Evolutionary conservation across 2,113 vertebrate genomes (phyloP), one percentile per base, ranked within the genome.

Genomic region (Amblyopsis rosae): DNA sequence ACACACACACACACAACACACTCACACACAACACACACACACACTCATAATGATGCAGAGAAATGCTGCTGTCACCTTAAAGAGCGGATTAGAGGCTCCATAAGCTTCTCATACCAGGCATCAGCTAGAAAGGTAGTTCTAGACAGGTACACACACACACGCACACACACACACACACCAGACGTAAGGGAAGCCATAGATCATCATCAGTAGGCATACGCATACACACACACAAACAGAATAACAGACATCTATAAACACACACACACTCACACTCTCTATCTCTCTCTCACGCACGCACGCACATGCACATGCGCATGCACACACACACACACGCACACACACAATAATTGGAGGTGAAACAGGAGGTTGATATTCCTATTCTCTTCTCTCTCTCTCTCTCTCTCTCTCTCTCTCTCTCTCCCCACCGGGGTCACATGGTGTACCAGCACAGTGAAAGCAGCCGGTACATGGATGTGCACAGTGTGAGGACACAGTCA

Each of bases 61-160:
- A 83, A 86, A 86, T 81, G 84, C 80, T 72, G 80, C 86, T 86
- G 83, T 86, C 87, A 89, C 77, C 87, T 89, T 88, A 90, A 74
- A 70, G 83, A 73, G 62, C 53, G 82, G 87, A 90, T 90, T 88
- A 88, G 81, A 86, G 80, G 84, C 65, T 80, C 62, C 64, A 69
- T 79, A 87, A 89, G 85, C 86, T 87, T 65, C 72, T 82, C 81
- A 79, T 81, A 80, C 67, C 70, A 80, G 81, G 82, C 80, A 69
- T 77, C 68, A 66, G 82, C 87, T 77, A 80, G 68, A 80, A 77
- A 87, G 82, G 88, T 88, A 84, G 86, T 57, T 45, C 4, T 10
- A 11, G n/a, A 4, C 16, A 16, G 35, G 6, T 11, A 61, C 41
- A 46, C 54, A 62, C 17, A 41, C 53, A 73, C 47, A 49, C 61